Base-by-base conservation (phyloP, 53 echinoderm and acorn worm species). In the Apostichopus leukothele region DNA sequence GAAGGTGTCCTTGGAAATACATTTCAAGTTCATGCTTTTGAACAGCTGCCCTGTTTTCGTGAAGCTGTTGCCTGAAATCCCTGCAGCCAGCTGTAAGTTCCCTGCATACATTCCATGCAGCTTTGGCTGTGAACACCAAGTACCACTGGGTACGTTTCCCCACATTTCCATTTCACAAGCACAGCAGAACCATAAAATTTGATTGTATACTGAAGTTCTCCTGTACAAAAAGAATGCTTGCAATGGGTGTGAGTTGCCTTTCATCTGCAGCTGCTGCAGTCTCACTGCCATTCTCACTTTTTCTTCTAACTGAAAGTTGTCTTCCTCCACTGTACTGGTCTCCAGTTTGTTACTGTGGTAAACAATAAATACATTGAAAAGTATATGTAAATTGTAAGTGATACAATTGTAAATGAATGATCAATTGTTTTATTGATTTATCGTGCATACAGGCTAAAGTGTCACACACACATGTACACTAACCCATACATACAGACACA, bases 1-100 rank as follows among this genome's bases (percentile, higher is more conserved):
- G 25, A 91, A 91, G 5, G 86, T 71, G 73, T 71, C 86, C 0
- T 60, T 60, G 9, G 63, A 23, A 7, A 84, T 84, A 3, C 84
- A 23, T 60, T 60, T 66, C 6, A 84, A 14, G 27, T 84, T 84
- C 9, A 60, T 10, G 25, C 84, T 22, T 7, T 60, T 63, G 26
- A 84, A 84, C 13, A 63, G 61, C 20, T 63, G 66, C 10, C 61
- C 9, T 22, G 5, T 60, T 27, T 84, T 84, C 9, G 66, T 3
- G 4, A 84, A 84, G 23, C 66, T 66, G 20, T 84, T 84, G 1
- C 66, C 66, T 8, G 84, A 84, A 5, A 84, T 84, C 4, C 50
- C 84, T 4, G 84, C 84, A 63, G 84, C 84, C 26, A 63, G 18
- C 25, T 61, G 60, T 26, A 84, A 27, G 26, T 61, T 84, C 9